Evolutionary conservation across 1,140 invertebrate genomes (phyloP).

Genomic region (Druon quercuslanigerum): DNA sequence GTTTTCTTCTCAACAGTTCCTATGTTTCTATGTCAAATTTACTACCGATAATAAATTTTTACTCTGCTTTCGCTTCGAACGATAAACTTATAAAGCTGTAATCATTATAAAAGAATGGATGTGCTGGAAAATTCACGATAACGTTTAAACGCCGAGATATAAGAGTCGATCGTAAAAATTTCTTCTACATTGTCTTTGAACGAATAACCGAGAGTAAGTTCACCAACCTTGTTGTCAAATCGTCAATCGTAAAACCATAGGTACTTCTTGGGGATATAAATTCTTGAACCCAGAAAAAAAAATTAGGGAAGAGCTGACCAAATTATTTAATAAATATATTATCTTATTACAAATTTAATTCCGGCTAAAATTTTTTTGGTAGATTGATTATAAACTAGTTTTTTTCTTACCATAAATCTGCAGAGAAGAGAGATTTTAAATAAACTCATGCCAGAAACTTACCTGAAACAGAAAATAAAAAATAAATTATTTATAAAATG

Average conservation of each 20-base stretch:
- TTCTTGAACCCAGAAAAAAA: neutral
- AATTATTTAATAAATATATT: neutral
- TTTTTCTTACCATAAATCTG: too few species aligned
- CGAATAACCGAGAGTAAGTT: neutral
- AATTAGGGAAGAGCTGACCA: neutral
- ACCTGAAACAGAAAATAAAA: constrained; percentile 3
- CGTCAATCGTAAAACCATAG: constrained; percentile 10
- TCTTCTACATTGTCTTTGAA: constrained; percentile 14
- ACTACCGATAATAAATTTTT: constrained; percentile 16
- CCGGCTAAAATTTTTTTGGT: too few species aligned
- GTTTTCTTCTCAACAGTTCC: neutral
- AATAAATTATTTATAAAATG: neutral
- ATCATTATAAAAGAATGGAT: constrained; percentile 23
- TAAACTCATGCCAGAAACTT: neutral
- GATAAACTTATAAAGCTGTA: constrained; percentile 11
- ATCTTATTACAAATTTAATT: neutral
- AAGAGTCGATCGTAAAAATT: constrained; percentile 32
- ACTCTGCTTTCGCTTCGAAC: constrained; percentile 3
- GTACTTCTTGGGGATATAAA: neutral
- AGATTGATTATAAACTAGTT: too few species aligned
- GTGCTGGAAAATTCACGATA: neutral
- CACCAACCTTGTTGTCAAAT: constrained; percentile 15
- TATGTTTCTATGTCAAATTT: neutral
- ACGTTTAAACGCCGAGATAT: constrained; percentile 15
- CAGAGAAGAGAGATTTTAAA: too few species aligned